phyloP scores from a whole-genome alignment of 64 coral and sea anemone genomes.

The Pocillopora damicornis region DNA sequence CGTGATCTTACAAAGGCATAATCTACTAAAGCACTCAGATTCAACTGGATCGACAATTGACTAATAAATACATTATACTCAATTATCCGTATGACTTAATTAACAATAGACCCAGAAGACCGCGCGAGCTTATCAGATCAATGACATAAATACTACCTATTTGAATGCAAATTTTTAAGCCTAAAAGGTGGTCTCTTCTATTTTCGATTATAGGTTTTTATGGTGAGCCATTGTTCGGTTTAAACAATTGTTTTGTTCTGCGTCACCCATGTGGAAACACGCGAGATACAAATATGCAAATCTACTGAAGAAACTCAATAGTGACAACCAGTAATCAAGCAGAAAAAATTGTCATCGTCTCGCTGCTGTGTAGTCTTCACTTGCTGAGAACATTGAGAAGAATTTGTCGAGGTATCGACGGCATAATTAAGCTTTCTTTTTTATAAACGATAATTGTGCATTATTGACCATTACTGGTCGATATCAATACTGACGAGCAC shows the following conservation, averaged over 20 bases:
- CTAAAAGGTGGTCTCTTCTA: neutral
- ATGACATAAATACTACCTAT: neutral
- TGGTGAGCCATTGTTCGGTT: neutral
- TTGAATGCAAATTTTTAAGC: neutral
- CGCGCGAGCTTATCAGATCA: conserved; percentile 22
- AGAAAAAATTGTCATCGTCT: too few relatives aligned
- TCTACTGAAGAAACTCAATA: too few relatives aligned
- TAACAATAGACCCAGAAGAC: neutral
- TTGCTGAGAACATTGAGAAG: too few relatives aligned
- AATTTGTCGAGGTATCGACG: too few relatives aligned
- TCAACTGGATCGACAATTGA: conserved; percentile 20
- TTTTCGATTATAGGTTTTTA: neutral
- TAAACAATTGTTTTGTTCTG: neutral
- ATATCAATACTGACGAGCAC: neutral
- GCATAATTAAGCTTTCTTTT: neutral
- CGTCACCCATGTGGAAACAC: neutral
- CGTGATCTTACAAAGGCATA: conserved; percentile 34
- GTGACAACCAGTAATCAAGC: too few relatives aligned
- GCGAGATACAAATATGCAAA: neutral
- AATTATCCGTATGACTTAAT: conserved; percentile 45
- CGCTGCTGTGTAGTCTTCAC: too few relatives aligned
- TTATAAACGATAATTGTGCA: neutral
- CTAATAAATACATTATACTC: conserved; percentile 39
- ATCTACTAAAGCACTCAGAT: conserved; percentile 11
- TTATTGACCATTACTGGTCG: neutral